Conservation (phyloP, 2,797 vertebrate genomes). For the Sebastes nivosus region DNA sequence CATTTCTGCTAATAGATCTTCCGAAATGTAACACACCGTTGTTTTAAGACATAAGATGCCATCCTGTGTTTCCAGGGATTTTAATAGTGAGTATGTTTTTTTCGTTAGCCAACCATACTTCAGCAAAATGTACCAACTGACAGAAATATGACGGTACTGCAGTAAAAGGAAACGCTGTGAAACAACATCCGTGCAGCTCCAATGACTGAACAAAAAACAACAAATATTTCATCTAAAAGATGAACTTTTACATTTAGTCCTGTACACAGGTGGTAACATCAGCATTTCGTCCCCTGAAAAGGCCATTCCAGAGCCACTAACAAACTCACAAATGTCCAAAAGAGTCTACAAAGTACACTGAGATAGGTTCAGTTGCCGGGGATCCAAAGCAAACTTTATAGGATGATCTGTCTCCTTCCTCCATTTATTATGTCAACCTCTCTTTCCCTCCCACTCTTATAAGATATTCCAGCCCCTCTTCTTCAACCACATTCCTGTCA, state of each 20-base stretch:
- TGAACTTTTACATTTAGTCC: background rate
- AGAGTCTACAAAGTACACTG: too few species aligned
- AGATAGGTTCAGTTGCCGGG: conserved; percentile 7
- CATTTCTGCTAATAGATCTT: too few species aligned
- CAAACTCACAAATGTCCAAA: background rate
- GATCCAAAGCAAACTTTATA: conserved; percentile 36
- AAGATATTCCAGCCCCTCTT: conserved; percentile 46
- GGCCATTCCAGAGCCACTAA: conserved; percentile 3
- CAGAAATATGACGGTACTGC: background rate
- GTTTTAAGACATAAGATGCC: background rate
- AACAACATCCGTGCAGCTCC: background rate
- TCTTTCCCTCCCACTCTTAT: conserved; percentile 57
- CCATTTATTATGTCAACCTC: conserved; percentile 40
- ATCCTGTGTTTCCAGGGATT: background rate
- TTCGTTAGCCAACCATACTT: background rate
- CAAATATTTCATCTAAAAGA: background rate
- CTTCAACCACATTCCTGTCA: conserved; percentile 62
- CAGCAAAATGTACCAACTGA: background rate
- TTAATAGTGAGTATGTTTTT: background rate
- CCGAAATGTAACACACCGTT: too few species aligned
- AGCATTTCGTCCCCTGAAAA: background rate
- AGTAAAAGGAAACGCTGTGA: background rate
- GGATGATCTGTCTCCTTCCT: conserved; percentile 18
- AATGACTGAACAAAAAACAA: background rate
- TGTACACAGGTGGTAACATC: background rate